Conservation (phyloP, 2,888 invertebrate species). For the Odontomyia ornata region DNA sequence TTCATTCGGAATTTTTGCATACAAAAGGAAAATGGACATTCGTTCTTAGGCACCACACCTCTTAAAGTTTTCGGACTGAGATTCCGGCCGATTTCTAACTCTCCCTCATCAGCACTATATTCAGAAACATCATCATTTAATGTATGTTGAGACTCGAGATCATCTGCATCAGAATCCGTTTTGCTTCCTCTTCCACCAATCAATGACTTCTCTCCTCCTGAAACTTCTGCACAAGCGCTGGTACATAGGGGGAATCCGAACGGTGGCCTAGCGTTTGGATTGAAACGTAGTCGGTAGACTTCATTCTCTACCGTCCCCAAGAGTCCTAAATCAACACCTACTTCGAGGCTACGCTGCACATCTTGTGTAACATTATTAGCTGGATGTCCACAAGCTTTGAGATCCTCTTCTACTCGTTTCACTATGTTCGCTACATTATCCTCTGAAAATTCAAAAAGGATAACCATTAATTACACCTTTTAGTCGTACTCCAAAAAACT, state of each 20-base stretch:
- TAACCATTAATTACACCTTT: not conserved
- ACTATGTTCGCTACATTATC: not conserved
- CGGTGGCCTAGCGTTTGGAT: constrained; percentile 8
- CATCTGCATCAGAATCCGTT: not conserved
- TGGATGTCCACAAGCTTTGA: not conserved
- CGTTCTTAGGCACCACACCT: not conserved
- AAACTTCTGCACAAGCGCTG: no score
- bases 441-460: not conserved
- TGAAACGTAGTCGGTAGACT: not conserved
- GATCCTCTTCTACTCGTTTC: not conserved
- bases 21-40: not conserved
- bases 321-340: constrained; percentile 7
- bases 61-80: not conserved
- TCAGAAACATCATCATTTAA: not conserved
- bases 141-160: not conserved
- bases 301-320: not conserved
- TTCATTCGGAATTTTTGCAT: not conserved
- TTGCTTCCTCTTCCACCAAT: no score
- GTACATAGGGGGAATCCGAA: not conserved
- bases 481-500: not conserved
- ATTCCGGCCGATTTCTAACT: not conserved
- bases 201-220: no score
- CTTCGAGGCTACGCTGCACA: not conserved
- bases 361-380: not conserved
- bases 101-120: no score